Evolutionary conservation across 2,888 invertebrate genomes (phyloP), one percentile per base, ranked within the genome.

Genomic region (Embidobia sp.): DNA sequence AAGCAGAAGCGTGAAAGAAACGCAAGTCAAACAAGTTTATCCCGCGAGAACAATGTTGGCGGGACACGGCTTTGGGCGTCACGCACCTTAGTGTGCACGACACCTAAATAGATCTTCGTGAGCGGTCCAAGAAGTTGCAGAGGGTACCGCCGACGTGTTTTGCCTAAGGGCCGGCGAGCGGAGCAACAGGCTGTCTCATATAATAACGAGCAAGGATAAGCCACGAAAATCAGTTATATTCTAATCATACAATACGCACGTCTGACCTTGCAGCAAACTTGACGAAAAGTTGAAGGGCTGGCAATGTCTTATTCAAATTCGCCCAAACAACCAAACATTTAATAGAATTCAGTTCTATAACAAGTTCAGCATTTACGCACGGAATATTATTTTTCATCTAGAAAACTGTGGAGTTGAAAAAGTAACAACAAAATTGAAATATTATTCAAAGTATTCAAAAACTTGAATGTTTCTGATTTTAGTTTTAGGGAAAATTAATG

Each of bases 171-270:
- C 70, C 69, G 64, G 31, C 57, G 46, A 69, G 49, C 59, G 35
- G 51, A 63, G 69, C 77, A 76, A 77, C 79, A 76, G 73, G 69
- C 78, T 78, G 66, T 70, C 66, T 74, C 61, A 40, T 59, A 70
- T 61, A 70, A 78, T 70, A 78, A 78, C 74, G 59, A 74, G 55
- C 15, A 66, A 70, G 69, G 70, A 70, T 64, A 69, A 63, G 55
- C 42, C 42, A 67, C 69, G 73, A 73, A 73, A 73, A 77, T 73
- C 59, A 51, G 51, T 73, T 53, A 77, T 40, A 64, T 64, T 73
- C 64, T 69, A 73, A 77, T 77, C 69, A 55, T 49, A 57, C 73
- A 53, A 55, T 49, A 57, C 73, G 48, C 46, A 37, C 67, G 66
- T 69, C 57, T 63, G 67, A 73, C 61, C 57, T 66, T 59, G 37